Conservation (phyloP, 64 coral and sea anemone genomes). For the Actinia tenebrosa region DNA sequence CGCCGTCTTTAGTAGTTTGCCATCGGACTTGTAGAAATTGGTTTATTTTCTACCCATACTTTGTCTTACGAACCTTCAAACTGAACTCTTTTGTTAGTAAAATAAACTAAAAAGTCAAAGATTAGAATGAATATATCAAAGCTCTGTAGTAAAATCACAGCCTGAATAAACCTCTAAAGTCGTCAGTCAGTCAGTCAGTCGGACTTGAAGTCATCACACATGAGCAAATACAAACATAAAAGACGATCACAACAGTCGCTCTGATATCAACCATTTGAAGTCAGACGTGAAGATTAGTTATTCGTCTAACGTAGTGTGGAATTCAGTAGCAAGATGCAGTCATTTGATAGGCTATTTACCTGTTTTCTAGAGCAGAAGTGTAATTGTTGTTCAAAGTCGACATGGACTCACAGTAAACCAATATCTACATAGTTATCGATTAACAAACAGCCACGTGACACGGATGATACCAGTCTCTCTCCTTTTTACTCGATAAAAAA, state of each 20-base stretch:
- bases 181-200: background rate
- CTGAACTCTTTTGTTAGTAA: background rate
- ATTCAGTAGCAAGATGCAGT: background rate
- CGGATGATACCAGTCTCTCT: background rate
- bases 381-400: conserved; percentile 4
- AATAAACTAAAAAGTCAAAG: conserved; percentile 2
- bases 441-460: conserved; percentile 14
- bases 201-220: conserved; percentile 11
- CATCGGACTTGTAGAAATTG: background rate
- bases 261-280: background rate
- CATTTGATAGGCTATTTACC: conserved; percentile 8
- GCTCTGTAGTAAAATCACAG: background rate
- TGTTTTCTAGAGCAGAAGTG: conserved; percentile 8
- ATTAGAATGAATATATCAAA: background rate
- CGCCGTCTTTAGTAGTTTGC: background rate
- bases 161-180: background rate
- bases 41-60: background rate
- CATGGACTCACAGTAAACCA: conserved; percentile 16
- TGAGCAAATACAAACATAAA: conserved; percentile 10
- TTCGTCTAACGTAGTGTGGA: conserved; percentile 11
- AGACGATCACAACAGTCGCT: conserved; percentile 7
- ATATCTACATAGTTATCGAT: conserved; percentile 28
- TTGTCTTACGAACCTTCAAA: background rate
- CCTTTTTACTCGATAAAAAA: background rate
- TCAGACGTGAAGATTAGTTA: background rate